Evolutionary conservation across 2,888 invertebrate species (phyloP), one percentile per base, ranked within the genome.

Genomic region (Malthinus seriepunctatus): DNA sequence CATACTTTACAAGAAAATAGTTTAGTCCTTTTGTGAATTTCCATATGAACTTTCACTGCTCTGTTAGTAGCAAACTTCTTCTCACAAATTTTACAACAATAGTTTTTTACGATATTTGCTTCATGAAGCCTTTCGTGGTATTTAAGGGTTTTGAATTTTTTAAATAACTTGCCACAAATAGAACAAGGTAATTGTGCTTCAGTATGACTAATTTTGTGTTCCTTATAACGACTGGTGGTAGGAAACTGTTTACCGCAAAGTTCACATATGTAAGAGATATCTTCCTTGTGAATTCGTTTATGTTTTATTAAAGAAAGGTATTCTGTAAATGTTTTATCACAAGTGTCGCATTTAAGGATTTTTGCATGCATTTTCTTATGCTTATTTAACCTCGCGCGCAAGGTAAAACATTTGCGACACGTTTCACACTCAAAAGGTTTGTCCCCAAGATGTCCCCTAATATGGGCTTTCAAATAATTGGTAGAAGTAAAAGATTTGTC

Each of bases 1-100:
- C 63, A 63, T 10, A 63, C 56, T 23, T 56, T 55, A 10, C 63
- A 63, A 0, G 51, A 44, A 45, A 62, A 49, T 3, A 62, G 63
- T 32, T 63, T 63, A 34, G 56, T 50, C 2, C 62, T 59, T 2
- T 56, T 50, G 37, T 63, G 63, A 11, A 59, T 60, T 32, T 45
- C 15, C 50, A 56, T 60, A 34, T 63, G 63, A 1, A 53, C 42
- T 14, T 59, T 63, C n/a, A 63, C 32, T 4, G 51, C 38, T 2
- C 51, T 51, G 2, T 55, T 31, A 3, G 56, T 59, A 3, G 56
- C 55, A 15, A 62, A 60, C 10, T 44, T 39, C 35, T 52, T 35
- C 3, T 49, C 31, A 8, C 63, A 63, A 2, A 50, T 6, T 2
- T 55, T 42, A 31, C 63, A 63, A 5, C 39, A 32, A 33, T 51